Evolutionary conservation across 2,888 invertebrate species (phyloP), one percentile per base, ranked within the genome.

Genomic region (Catocala nupta): DNA sequence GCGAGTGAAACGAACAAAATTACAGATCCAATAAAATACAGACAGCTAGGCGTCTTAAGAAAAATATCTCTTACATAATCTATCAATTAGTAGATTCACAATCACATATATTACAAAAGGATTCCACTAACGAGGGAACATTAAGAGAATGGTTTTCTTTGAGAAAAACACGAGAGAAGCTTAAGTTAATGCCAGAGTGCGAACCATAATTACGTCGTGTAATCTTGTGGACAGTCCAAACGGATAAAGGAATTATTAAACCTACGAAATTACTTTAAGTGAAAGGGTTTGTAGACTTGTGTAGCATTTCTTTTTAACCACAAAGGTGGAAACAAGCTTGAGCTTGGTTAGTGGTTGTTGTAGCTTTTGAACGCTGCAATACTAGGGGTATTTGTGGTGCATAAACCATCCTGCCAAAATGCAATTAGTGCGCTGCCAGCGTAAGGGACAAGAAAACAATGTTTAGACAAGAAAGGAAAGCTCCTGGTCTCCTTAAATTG

Each of bases 101-200:
- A 45, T 59, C 16, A 55, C 5, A 61, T 42, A 53, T 48, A 71
- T 57, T 53, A 51, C 42, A 50, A 33, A 52, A 10, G 49, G 48
- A 53, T 58, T n/a, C 36, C 44, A 52, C 42, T 72, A 66, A 65
- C 58, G 58, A 73, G 48, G 8, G 1, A 36, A 48, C 33, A 45
- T 58, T 54, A 56, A 43, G 12, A 39, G 57, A 64, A 52, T 52
- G 53, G 43, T 9, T 16, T 63, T 63, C 45, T 42, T 54, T 13
- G 44, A 52, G 52, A 57, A 47, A 45, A 25, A 34, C 6, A 13
- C 5, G 8, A 33, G 50, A 50, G 48, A 43, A 39, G 45, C 51
- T 59, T 57, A 58, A 43, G 47, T 36, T 58, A 43, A 67, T 55
- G 12, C 11, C 34, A 13, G 39, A 54, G 57, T 60, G 8, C 34